Base-by-base conservation (phyloP, 2,113 vertebrate genomes). In the Rallus limicola region DNA sequence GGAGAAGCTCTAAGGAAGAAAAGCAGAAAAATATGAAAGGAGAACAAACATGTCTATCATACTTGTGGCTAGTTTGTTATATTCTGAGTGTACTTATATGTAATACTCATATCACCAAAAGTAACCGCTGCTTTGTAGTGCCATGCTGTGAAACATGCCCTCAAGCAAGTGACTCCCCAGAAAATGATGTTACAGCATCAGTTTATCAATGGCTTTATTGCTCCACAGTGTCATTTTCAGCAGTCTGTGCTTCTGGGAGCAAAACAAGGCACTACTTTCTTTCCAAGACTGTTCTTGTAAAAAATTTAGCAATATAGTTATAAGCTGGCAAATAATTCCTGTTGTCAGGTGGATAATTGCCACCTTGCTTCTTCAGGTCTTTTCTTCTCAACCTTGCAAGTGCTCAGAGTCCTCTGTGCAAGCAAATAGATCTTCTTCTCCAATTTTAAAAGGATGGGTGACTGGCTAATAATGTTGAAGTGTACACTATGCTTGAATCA, bases 111-210 rank as follows among this genome's bases (percentile, higher is more conserved):
- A 93, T 64, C 76, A 93, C 86, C 81, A 87, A 95, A 95, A 95
- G 92, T 82, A 91, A 92, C 95, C 91, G 84, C 26, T 83, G 80
- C 82, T 92, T 92, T 96, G 75, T 77, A 90, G 60, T 74, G 60
- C 68, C 88, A 52, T 68, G 84, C 79, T 95, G 91, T 95, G 94
- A 94, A 96, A 95, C 90, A 92, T 82, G 78, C 90, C 91, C 86
- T 94, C 69, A 58, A 91, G 92, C 91, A 90, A 96, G 72, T 74
- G 65, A 86, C 88, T 96, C 78, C 71, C 88, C 10, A 13, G 84
- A 86, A 95, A 94, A 95, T 52, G 52, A 96, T 91, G 79, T 95
- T 92, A 86, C 62, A 84, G 65, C 60, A 82, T 68, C 82, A 65
- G 72, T 82, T 87, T 84, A 96, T 92, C 89, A 92, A 94, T 93